These are phyloP conservation scores for Phyllotis vaccarum DNA, from an alignment of 2,797 vertebrate genomes.

Conservation along the genomic window DNA sequence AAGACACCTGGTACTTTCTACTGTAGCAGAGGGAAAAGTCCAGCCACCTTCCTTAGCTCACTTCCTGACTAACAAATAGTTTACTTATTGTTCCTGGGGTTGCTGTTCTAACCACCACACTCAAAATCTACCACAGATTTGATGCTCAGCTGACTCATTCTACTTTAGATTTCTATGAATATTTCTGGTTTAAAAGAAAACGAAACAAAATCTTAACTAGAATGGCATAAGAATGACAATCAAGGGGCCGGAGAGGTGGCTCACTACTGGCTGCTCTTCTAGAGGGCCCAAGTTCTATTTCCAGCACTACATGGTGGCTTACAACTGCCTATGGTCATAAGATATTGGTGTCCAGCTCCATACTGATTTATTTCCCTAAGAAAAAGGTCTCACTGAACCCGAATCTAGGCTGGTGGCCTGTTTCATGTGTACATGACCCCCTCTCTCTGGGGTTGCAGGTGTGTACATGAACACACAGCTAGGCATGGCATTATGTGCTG, in stretches of 20 bases:
- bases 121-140: not conserved
- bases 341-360: not conserved
- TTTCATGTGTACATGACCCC: too few relatives aligned
- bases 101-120: not conserved
- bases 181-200: not conserved
- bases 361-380: not conserved
- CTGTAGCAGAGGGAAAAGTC: not conserved
- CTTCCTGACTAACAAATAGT: not conserved
- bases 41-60: not conserved
- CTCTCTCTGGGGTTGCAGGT: not conserved
- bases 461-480: too few relatives aligned
- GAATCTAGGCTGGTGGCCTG: not conserved
- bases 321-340: too few relatives aligned
- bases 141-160: not conserved
- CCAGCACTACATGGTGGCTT: not conserved
- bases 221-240: not conserved
- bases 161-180: not conserved
- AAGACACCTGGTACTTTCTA: not conserved
- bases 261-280: not conserved
- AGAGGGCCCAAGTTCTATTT: not conserved
- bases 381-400: not conserved
- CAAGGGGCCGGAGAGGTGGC: not conserved
- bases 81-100: not conserved
- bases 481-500: not conserved
- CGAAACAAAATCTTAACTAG: not conserved